These are phyloP conservation scores for Oreochromis mossambicus DNA, from an alignment of 2,797 vertebrate genomes.

Conservation along the genomic window DNA sequence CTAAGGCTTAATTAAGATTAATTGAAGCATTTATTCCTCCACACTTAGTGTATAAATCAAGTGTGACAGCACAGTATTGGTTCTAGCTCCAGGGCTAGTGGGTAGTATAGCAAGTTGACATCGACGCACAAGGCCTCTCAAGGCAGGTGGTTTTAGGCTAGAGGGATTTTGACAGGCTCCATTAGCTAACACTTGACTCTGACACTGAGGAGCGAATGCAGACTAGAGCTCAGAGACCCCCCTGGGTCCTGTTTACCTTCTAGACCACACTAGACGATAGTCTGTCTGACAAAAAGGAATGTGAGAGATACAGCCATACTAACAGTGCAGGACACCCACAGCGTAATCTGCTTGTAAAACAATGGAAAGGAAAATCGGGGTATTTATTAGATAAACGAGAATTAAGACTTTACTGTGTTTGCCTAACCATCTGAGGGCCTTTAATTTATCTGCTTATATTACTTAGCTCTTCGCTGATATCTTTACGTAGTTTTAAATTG, in stretches of 20 bases:
- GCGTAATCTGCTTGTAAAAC: slow-evolving; percentile 1
- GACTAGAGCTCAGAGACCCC: slow-evolving; percentile 48
- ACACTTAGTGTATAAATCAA: slow-evolving; percentile 65
- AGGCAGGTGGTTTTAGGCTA: slow-evolving; percentile 59
- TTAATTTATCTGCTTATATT: not conserved
- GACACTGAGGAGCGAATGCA: slow-evolving; percentile 53
- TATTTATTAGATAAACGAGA: not conserved
- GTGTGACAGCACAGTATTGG: slow-evolving; percentile 61
- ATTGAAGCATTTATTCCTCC: slow-evolving; percentile 61
- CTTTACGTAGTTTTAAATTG: not conserved
- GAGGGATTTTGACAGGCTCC: slow-evolving; percentile 63
- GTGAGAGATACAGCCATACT: slow-evolving; percentile 37
- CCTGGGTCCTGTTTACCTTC: slow-evolving; percentile 65
- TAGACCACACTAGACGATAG: slow-evolving; percentile 57
- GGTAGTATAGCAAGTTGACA: slow-evolving; percentile 36
- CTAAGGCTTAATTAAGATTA: slow-evolving; percentile 66
- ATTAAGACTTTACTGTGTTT: not conserved
- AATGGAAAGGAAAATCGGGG: not conserved
- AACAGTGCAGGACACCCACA: slow-evolving; percentile 49
- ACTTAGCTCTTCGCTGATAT: not conserved
- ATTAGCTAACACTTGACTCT: slow-evolving; percentile 67
- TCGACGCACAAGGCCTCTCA: slow-evolving; percentile 39
- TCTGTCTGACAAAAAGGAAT: slow-evolving; percentile 57
- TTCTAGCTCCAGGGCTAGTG: slow-evolving; percentile 29
- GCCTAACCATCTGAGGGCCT: not conserved